Conservation (phyloP, 2,113 vertebrate species). For the Aegithalos caudatus region DNA sequence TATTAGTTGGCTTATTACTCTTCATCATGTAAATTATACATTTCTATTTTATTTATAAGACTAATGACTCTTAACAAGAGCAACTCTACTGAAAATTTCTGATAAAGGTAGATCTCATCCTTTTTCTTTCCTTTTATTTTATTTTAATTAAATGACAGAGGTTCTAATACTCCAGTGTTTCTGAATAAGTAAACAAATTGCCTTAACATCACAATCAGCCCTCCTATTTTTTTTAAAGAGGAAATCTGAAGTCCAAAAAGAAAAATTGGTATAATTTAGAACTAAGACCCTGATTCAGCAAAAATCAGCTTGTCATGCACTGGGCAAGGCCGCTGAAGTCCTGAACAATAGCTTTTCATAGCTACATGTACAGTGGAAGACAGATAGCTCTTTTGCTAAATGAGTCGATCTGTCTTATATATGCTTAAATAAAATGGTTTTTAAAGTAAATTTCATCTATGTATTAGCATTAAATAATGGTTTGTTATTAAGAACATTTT, state of each 20-base stretch:
- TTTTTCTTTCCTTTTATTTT: neutral
- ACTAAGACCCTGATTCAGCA: conserved; percentile 38
- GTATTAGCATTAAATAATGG: neutral
- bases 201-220: no score
- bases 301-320: neutral
- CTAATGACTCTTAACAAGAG: neutral
- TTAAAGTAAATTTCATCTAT: neutral
- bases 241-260: conserved; percentile 6
- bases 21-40: neutral
- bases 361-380: neutral
- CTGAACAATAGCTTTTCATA: neutral
- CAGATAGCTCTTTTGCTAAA: neutral
- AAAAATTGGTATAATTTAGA: conserved; percentile 48
- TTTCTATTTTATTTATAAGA: neutral
- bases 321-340: neutral
- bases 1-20: neutral
- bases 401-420: neutral
- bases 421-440: neutral
- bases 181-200: neutral
- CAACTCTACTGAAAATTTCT: neutral
- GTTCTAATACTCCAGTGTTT: neutral
- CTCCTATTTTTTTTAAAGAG: neutral
- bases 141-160: neutral
- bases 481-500: neutral
- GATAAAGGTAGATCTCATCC: neutral